A percentile compares a stretch with the other conserved stretches of the same genome.
These are phyloP conservation scores for Pluvianellus socialis DNA, from an alignment of 2,113 vertebrate genomes.

Conservation along the genomic window DNA sequence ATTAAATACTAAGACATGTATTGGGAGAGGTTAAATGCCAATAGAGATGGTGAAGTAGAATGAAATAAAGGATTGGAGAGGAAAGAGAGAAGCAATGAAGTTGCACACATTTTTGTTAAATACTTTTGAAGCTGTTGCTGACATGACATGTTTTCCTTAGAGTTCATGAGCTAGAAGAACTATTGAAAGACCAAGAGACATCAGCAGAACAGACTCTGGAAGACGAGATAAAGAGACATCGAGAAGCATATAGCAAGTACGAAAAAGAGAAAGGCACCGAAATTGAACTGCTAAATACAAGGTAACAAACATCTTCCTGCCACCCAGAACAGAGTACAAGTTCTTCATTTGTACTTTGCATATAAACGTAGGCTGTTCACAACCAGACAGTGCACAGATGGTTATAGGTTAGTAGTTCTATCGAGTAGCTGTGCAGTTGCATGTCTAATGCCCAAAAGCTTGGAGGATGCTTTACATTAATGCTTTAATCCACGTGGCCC, in stretches of 20 bases:
- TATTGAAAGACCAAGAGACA: constrained; percentile 93
- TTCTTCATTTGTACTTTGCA: neutral
- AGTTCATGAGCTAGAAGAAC: constrained; percentile 94
- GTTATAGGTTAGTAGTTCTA: constrained; percentile 1
- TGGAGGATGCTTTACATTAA: constrained; percentile 32
- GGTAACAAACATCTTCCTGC: constrained; percentile 70
- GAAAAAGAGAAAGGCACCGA: constrained; percentile 89
- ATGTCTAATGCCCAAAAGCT: constrained; percentile 19
- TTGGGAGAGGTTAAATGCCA: neutral
- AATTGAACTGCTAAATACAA: constrained; percentile 87
- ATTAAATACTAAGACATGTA: neutral
- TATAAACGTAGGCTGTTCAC: neutral
- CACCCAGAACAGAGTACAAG: neutral
- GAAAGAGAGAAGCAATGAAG: neutral
- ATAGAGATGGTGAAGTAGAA: neutral
- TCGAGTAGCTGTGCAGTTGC: neutral
- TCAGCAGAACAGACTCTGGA: constrained; percentile 84
- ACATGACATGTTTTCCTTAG: constrained; percentile 63
- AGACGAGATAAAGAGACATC: constrained; percentile 84
- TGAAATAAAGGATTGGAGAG: neutral
- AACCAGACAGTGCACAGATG: constrained; percentile 6
- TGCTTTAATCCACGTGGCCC: constrained; percentile 19
- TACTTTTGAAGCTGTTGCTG: neutral
- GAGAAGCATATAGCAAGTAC: constrained; percentile 87
- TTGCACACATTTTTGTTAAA: neutral